Evolutionary conservation across 2,113 vertebrate species (phyloP).

Genomic region (Cheilinus undulatus): DNA sequence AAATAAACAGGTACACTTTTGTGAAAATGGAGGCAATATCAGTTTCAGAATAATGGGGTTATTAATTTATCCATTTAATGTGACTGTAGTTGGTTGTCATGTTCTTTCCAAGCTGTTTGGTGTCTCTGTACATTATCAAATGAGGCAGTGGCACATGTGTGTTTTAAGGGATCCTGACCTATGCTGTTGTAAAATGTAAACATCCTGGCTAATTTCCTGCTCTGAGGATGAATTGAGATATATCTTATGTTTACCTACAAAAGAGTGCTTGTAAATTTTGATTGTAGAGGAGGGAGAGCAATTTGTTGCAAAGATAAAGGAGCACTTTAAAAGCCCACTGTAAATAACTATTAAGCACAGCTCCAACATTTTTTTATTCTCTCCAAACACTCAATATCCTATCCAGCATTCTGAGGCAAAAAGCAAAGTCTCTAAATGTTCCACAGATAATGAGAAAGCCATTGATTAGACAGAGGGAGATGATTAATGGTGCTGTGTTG

Average conservation of each 20-base stretch:
- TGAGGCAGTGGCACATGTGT: not conserved
- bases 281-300: not conserved
- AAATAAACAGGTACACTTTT: no score
- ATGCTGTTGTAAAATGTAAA: not conserved
- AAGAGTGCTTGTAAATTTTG: not conserved
- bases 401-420: constrained; percentile 29
- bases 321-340: not conserved
- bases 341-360: constrained; percentile 6
- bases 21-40: no score
- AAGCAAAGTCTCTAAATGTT: constrained; percentile 36
- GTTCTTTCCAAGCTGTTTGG: no score
- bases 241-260: not conserved
- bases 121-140: not conserved
- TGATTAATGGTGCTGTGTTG: constrained; percentile 52
- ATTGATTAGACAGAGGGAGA: constrained; percentile 44
- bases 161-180: not conserved
- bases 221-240: no score
- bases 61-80: no score
- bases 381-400: constrained; percentile 29
- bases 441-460: constrained; percentile 42
- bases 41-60: no score
- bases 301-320: not conserved
- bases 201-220: constrained; percentile 15
- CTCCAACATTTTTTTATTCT: constrained; percentile 3
- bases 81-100: no score